phyloP scores from a whole-genome alignment of 2,113 vertebrate species.

The Argyrosomus japonicus region DNA sequence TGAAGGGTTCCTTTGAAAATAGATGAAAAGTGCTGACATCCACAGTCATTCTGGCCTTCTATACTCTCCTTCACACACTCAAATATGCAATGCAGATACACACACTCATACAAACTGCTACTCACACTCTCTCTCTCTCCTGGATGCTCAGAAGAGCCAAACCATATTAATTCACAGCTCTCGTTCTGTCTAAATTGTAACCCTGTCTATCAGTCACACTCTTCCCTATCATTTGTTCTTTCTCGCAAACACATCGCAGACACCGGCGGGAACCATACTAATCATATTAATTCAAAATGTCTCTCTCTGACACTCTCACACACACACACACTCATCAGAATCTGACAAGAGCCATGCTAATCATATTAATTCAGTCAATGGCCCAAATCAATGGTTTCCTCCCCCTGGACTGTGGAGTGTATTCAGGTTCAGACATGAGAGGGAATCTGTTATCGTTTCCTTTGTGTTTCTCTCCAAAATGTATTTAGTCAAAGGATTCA shows the following conservation, averaged over 20 bases:
- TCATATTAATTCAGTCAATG: conserved; percentile 35
- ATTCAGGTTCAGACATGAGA: neutral
- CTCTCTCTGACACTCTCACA: neutral
- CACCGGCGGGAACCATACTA: neutral
- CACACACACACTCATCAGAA: conserved; percentile 3
- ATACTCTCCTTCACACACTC: conserved; percentile 34
- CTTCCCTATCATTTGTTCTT: conserved; percentile 25
- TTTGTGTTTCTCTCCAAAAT: neutral
- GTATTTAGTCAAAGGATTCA: neutral
- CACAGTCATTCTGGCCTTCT: conserved; percentile 42
- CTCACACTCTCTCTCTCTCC: neutral
- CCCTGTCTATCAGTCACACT: conserved; percentile 33
- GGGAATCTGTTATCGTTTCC: neutral
- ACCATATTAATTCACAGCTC: conserved; percentile 9
- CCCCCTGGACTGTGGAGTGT: neutral
- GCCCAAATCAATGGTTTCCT: conserved; percentile 21
- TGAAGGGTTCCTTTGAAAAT: conserved; percentile 63
- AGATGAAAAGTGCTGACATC: conserved; percentile 74
- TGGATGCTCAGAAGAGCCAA: too few species aligned
- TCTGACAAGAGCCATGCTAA: conserved; percentile 24
- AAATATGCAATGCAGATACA: conserved; percentile 42
- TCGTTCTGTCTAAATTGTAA: conserved; percentile 2
- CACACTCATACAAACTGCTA: conserved; percentile 1
- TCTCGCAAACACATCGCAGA: conserved; percentile 14
- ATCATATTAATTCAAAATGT: conserved; percentile 41